Evolutionary conservation across 2,797 vertebrate genomes (phyloP).

Genomic region (Myotis pilosus): DNA sequence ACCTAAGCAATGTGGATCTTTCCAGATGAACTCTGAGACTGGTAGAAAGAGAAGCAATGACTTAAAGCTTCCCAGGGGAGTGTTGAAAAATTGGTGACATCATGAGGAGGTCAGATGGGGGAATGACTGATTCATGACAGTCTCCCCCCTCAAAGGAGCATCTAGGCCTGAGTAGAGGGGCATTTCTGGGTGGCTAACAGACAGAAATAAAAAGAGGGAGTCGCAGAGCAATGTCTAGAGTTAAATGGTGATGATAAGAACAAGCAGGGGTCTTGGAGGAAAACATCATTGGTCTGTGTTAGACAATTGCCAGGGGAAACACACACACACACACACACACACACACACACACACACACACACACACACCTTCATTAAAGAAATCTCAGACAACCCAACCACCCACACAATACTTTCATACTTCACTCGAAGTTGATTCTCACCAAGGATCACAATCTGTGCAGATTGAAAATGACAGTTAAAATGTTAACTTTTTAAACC

Average conservation of each 20-base stretch:
- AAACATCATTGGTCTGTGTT: not conserved
- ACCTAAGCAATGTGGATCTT: not conserved
- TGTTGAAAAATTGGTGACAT: not conserved
- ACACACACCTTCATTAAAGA: not conserved
- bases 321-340: not conserved
- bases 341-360: not conserved
- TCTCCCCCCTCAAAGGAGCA: not conserved
- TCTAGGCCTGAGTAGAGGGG: not conserved
- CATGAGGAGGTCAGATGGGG: not conserved
- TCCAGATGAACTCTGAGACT: not conserved
- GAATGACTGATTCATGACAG: not conserved
- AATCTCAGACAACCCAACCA: constrained; percentile 2
- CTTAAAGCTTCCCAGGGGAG: not conserved
- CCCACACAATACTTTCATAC: constrained; percentile 7
- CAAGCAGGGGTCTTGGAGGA: not conserved
- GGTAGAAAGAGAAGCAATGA: not conserved
- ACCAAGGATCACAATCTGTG: constrained; percentile 52
- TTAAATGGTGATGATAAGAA: not conserved
- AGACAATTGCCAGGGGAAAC: not conserved
- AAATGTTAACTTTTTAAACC: constrained; percentile 53
- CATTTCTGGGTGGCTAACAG: not conserved
- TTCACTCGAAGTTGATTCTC: constrained; percentile 40
- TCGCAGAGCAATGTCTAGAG: not conserved
- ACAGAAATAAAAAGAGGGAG: not conserved
- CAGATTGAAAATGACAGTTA: constrained; percentile 59